Evolutionary conservation across 2,888 invertebrate genomes (phyloP).

Genomic region (Epinotia brunnichana): DNA sequence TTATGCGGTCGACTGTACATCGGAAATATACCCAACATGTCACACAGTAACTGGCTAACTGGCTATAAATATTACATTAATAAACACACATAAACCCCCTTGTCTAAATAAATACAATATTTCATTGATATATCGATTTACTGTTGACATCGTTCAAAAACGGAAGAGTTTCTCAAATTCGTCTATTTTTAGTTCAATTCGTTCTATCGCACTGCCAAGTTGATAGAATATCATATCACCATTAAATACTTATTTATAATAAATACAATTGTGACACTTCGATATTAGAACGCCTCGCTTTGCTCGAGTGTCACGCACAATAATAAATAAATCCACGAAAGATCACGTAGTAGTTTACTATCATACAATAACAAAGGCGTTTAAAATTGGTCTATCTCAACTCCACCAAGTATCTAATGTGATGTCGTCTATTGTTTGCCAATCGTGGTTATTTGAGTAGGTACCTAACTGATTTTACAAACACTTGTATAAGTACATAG

Average conservation of each 20-base stretch:
- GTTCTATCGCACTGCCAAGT: background rate
- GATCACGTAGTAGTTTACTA: background rate
- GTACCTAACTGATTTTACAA: background rate
- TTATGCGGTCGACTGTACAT: too few species aligned
- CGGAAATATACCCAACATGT: too few species aligned
- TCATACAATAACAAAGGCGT: background rate
- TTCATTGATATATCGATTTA: too few species aligned
- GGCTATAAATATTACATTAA: too few species aligned
- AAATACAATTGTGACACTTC: background rate
- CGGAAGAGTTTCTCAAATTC: background rate
- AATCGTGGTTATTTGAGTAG: conserved; percentile 6
- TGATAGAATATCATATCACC: background rate
- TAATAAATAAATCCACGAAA: background rate
- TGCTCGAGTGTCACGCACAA: background rate
- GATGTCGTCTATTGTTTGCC: background rate
- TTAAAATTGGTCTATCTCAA: background rate
- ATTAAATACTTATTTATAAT: background rate
- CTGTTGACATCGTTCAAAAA: background rate
- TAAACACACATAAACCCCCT: too few species aligned
- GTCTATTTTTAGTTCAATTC: background rate
- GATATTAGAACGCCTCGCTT: background rate
- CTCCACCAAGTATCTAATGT: background rate
- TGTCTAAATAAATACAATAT: too few species aligned
- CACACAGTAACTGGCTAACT: too few species aligned
- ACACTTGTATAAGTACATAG: too few species aligned